Evolutionary conservation across 2,888 invertebrate genomes (phyloP), one percentile per base, ranked within the genome.

Genomic region (Phyto melanocephala): DNA sequence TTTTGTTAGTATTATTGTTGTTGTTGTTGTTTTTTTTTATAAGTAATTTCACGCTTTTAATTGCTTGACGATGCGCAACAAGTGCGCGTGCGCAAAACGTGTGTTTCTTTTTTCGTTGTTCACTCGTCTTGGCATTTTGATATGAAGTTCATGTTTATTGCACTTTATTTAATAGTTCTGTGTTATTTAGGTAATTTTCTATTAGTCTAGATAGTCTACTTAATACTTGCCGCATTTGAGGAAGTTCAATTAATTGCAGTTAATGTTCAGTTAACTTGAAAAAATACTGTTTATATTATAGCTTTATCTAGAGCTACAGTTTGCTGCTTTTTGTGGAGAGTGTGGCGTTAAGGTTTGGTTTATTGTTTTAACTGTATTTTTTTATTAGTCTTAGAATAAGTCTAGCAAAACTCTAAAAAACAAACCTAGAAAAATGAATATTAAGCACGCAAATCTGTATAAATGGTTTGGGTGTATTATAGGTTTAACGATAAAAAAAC

Each of bases 11-110:
- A 52, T n/a, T 72, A 35, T 70, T 20, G 20, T 63, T 54, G 20
- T 58, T 52, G 28, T 35, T 62, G 42, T 56, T 28, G 10, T 63
- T 17, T 58, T 77, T 70, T 78, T 67, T 13, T 47, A 45, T n/a
- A 84, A 84, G 86, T 86, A 88, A 89, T 89, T 89, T 89, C 88
- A 89, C 88, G 89, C 88, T 89, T 88, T 86, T 86, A 88, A 89
- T 87, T 88, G 88, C 85, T 83, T 81, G 85, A 70, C 80, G 81
- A 84, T 85, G 85, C 86, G 85, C 85, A 85, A 86, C 86, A 83
- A 84, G 85, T 83, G 85, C 82, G 82, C 85, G 83, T 85, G 85
- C 84, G 82, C 85, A 80, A 77, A 83, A 80, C 83, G 80, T 83
- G 80, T 74, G 80, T 80, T 83, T 80, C 65, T 63, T 78, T 76